phyloP scores from a whole-genome alignment of 2,888 invertebrate genomes.

The Drosophila recens region DNA sequence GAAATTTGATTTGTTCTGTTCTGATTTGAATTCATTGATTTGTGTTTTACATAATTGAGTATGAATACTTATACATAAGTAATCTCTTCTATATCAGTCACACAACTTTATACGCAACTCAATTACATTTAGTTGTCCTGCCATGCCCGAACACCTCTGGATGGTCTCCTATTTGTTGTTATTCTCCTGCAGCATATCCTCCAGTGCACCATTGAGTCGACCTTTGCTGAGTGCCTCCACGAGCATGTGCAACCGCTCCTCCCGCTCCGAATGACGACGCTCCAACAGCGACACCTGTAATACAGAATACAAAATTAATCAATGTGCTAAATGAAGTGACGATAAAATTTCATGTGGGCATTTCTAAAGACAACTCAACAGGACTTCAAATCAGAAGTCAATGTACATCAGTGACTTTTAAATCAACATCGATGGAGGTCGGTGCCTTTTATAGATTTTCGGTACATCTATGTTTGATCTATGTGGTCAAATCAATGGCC shows the following conservation, averaged over 20 bases:
- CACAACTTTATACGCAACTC: slow-evolving; percentile 10
- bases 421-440: no score
- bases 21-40: slow-evolving; percentile 6
- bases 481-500: no score
- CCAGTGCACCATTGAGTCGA: slow-evolving; percentile 84
- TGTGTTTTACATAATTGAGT: slow-evolving; percentile 5
- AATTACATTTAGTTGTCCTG: neutral
- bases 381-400: no score
- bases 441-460: no score
- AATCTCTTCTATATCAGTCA: slow-evolving; percentile 32
- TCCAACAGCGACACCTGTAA: slow-evolving; percentile 84
- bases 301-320: neutral
- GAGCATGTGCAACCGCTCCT: slow-evolving; percentile 85
- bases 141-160: neutral
- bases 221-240: slow-evolving; percentile 85
- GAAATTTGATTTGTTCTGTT: slow-evolving; percentile 38
- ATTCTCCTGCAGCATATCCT: slow-evolving; percentile 83
- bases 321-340: neutral
- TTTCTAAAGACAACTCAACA: neutral
- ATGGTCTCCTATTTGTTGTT: slow-evolving; percentile 82
- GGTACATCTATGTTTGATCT: no score
- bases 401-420: no score
- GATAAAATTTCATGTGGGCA: neutral
- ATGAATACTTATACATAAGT: slow-evolving; percentile 13
- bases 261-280: slow-evolving; percentile 85